Evolutionary conservation across 2,888 invertebrate species (phyloP).

Genomic region (Buathra laborator): DNA sequence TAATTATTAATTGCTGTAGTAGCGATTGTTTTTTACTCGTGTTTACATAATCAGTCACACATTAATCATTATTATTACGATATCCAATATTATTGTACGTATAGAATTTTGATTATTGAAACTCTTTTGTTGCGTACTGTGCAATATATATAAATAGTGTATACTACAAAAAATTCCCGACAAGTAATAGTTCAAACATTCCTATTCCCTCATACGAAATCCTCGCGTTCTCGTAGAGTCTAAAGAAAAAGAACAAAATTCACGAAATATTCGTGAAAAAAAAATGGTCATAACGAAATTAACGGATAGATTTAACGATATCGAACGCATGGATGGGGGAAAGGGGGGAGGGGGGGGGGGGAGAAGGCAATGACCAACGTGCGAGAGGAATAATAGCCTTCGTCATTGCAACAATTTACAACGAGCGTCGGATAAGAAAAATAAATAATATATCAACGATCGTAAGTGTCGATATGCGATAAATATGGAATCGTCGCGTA

Average conservation of each 20-base stretch:
- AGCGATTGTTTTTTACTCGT: constrained; percentile 9
- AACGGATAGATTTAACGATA: not conserved
- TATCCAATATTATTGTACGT: constrained; percentile 6
- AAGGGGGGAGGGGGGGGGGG: not conserved
- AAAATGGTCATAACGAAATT: not conserved
- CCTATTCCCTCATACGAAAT: constrained; percentile 17
- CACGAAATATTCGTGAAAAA: not conserved
- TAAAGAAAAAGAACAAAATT: constrained; percentile 8
- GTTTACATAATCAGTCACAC: not conserved
- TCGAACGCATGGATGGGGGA: not conserved
- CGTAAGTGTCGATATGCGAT: not conserved
- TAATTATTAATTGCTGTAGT: constrained; percentile 24
- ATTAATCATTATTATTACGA: not conserved
- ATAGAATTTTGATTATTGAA: constrained; percentile 25
- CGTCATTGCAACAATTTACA: constrained; percentile 57
- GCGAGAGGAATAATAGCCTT: constrained; percentile 5
- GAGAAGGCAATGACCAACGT: not conserved
- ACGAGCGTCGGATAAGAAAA: constrained; percentile 35
- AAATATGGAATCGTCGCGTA: constrained; percentile 6
- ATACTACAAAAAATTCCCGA: constrained; percentile 1
- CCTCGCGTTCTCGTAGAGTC: not conserved
- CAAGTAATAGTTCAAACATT: constrained; percentile 16
- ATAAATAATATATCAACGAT: not conserved
- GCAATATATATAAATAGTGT: constrained; percentile 17
- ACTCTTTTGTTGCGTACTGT: constrained; percentile 1